Evolutionary conservation across 1,140 invertebrate genomes (phyloP).

Genomic region (Yoshiicerus persimilis): DNA sequence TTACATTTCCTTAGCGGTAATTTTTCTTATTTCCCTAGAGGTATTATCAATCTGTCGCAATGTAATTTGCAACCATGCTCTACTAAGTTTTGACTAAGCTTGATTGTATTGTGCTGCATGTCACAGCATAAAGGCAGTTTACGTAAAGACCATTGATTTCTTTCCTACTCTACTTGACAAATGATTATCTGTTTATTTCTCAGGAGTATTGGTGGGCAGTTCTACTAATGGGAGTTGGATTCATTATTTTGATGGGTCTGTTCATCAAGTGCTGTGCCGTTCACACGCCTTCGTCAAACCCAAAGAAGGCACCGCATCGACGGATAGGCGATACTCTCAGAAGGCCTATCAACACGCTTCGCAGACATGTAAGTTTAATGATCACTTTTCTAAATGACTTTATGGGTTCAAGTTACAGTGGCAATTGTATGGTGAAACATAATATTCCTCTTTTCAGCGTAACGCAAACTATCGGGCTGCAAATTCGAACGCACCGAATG

Average conservation of each 20-base stretch:
- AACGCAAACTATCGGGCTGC: slow-evolving; percentile 45
- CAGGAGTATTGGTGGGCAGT: slow-evolving; percentile 97
- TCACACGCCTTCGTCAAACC: slow-evolving; percentile 96
- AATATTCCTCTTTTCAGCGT: slow-evolving; percentile 14
- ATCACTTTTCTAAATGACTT: slow-evolving; percentile 12
- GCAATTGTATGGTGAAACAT: not conserved
- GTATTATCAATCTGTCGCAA: not conserved
- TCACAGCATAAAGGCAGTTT: not conserved
- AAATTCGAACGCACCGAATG: slow-evolving; percentile 34
- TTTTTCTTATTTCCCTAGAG: not conserved
- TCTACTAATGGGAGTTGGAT: slow-evolving; percentile 82
- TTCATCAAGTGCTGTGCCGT: slow-evolving; percentile 99
- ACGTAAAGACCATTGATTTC: not conserved
- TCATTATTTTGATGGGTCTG: slow-evolving; percentile 95
- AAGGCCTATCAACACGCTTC: slow-evolving; percentile 82
- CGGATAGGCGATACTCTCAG: slow-evolving; percentile 83
- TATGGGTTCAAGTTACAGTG: not conserved
- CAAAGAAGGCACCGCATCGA: slow-evolving; percentile 82
- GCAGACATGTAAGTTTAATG: slow-evolving; percentile 68
- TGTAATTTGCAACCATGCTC: not conserved
- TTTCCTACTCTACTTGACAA: not conserved
- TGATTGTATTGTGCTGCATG: not conserved
- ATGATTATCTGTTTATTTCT: slow-evolving; percentile 45
- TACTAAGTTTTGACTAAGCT: not conserved
- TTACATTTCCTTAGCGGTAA: not conserved